These are phyloP conservation scores for Ctenopoma multispine DNA, from an alignment of 2,797 vertebrate species.

Conservation along the genomic window DNA sequence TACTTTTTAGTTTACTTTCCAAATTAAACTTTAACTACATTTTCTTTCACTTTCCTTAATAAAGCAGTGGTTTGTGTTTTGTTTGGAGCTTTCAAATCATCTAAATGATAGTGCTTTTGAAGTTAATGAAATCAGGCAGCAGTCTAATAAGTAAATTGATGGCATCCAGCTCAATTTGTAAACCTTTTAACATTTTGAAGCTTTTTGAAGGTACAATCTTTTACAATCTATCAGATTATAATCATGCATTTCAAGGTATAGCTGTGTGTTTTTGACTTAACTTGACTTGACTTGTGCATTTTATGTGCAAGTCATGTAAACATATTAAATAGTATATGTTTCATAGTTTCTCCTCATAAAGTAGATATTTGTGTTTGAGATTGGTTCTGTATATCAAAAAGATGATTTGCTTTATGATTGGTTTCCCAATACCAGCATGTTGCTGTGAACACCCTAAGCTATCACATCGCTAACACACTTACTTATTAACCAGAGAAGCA, in stretches of 20 bases:
- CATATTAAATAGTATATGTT: no score
- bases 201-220: conserved; percentile 20
- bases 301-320: no score
- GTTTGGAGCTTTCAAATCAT: conserved; percentile 57
- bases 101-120: conserved; percentile 56
- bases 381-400: no score
- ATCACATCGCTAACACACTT: no score
- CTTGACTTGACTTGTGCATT: no score
- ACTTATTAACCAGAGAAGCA: no score
- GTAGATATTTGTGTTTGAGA: no score
- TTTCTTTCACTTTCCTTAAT: conserved; percentile 65
- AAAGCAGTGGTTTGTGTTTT: conserved; percentile 50
- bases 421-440: no score
- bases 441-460: no score
- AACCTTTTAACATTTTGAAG: conserved; percentile 30
- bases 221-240: conserved; percentile 22
- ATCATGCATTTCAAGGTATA: neutral
- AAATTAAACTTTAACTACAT: conserved; percentile 58
- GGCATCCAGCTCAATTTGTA: conserved; percentile 28
- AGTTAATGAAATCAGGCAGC: conserved; percentile 65
- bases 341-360: no score
- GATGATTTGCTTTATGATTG: no score
- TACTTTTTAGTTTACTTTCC: conserved; percentile 26
- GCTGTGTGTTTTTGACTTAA: neutral
- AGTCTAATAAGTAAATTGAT: conserved; percentile 58